Evolutionary conservation across 2,113 vertebrate genomes (phyloP).

Genomic region (Gobio gobio): DNA sequence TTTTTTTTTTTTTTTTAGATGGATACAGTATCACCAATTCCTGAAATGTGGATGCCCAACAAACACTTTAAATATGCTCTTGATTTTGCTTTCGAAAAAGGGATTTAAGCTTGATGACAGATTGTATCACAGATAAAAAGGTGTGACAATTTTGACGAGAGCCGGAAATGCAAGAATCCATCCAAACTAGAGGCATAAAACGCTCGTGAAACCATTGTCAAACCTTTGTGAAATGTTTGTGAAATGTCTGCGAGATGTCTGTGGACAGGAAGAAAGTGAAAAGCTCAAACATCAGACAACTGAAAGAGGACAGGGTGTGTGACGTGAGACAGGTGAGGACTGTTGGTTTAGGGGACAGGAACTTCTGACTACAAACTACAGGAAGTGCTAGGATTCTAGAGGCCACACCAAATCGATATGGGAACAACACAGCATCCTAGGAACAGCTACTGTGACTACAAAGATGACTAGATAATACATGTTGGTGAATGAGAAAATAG

Average conservation of each 20-base stretch:
- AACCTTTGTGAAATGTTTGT: constrained; percentile 39
- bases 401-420: constrained; percentile 38
- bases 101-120: constrained; percentile 28
- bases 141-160: constrained; percentile 36
- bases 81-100: constrained; percentile 54
- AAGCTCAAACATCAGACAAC: constrained; percentile 4
- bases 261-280: constrained; percentile 66
- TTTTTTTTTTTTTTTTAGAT: neutral
- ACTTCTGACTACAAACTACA: constrained; percentile 19
- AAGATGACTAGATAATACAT: constrained; percentile 22
- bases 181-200: constrained; percentile 82
- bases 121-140: constrained; percentile 42
- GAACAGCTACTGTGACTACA: constrained; percentile 27
- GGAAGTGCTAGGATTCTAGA: constrained; percentile 12
- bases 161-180: constrained; percentile 69
- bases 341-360: constrained; percentile 27
- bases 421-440: constrained; percentile 19
- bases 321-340: neutral
- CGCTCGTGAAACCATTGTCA: constrained; percentile 78
- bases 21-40: neutral
- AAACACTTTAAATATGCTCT: constrained; percentile 40
- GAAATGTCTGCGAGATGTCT: constrained; percentile 42
- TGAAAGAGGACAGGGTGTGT: constrained; percentile 20
- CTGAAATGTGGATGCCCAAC: neutral
- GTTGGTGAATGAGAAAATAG: constrained; percentile 20